Evolutionary conservation across 2,113 vertebrate genomes (phyloP), one percentile per base, ranked within the genome.

Genomic region (Sigmodon hispidus): DNA sequence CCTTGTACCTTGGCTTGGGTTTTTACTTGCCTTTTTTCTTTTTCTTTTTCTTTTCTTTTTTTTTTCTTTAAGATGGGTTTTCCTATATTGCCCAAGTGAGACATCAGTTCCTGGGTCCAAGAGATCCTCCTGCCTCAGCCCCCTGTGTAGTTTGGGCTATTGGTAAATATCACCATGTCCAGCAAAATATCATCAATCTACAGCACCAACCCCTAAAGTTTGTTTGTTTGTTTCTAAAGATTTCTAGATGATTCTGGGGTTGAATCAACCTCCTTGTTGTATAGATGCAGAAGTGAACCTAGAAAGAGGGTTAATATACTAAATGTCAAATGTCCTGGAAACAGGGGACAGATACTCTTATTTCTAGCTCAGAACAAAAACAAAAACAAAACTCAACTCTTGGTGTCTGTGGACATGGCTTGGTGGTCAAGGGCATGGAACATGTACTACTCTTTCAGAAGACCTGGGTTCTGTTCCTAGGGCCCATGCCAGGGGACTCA

Each of bases 1-100:
- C 6, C 7, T 9, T 29, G 3, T 3, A 34, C 6, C 7, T 9
- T 29, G 3, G 1, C 31, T 55, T 83, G 21, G 10, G 3, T 72
- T 52, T 73, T 52, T 17, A 16, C 22, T 65, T 15, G 50, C 11
- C 63, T 52, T 70, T 52, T 52, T 52, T 5, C 50, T 52, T 52
- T 5, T 10, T 52, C 10, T 5, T 10, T 31, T 61, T 16, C 40
- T 83, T 36, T 31, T 17, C 29, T 61, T 43, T 45, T 12, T 65
- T 65, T 87, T 70, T 1, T 63, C 61, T 89, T 50, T 65, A 31
- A n/a, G 9, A 50, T n/a, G 29, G 13, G 31, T 63, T 36, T 57
- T 34, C 11, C 43, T 61, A 65, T n/a, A 19, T 77, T 29, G 43
- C 45, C 43, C 43, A 77, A 40, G 13, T 45, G 59, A 75, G 31